A percentile compares a stretch with the other conserved stretches of the same genome.
Evolutionary conservation across 2,888 invertebrate genomes (phyloP).

Genomic region (Allophyes oxyacanthae): DNA sequence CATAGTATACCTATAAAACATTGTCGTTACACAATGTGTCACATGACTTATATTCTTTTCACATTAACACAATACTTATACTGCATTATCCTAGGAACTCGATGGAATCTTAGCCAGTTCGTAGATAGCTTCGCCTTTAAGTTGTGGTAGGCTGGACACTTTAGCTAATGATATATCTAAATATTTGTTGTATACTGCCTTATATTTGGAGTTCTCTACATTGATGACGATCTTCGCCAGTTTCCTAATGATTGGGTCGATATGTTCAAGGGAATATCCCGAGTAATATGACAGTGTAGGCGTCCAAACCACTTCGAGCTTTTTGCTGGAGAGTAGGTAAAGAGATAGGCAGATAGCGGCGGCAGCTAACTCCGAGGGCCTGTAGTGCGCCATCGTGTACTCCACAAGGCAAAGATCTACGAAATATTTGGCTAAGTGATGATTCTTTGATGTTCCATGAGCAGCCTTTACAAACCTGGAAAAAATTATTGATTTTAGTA

Average conservation of each 20-base stretch:
- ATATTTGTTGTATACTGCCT: conserved; percentile 92
- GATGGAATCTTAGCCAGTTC: conserved; percentile 65
- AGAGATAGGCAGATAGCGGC: conserved; percentile 93
- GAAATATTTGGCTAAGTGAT: conserved; percentile 96
- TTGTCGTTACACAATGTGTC: conserved; percentile 30
- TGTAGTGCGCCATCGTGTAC: conserved; percentile 93
- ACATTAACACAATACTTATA: conserved; percentile 29
- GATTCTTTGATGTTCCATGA: conserved; percentile 90
- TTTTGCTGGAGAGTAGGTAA: conserved; percentile 87
- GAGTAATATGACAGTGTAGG: conserved; percentile 93
- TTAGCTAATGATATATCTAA: conserved; percentile 87
- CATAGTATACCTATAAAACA: conserved; percentile 50
- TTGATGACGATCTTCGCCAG: conserved; percentile 92
- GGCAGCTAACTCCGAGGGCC: conserved; percentile 95
- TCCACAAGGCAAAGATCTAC: conserved; percentile 95
- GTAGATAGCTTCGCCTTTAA: conserved; percentile 83
- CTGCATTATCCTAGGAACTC: conserved; percentile 39
- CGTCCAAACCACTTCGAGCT: conserved; percentile 91
- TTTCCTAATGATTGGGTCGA: conserved; percentile 91
- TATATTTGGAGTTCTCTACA: conserved; percentile 92
- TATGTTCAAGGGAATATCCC: conserved; percentile 91
- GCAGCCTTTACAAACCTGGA: conserved; percentile 90
- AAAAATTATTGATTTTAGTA: conserved; percentile 23
- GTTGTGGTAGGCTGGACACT: conserved; percentile 91
- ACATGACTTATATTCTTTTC: conserved; percentile 41